Conservation (phyloP, 2,797 vertebrate genomes). For the Clamator glandarius region DNA sequence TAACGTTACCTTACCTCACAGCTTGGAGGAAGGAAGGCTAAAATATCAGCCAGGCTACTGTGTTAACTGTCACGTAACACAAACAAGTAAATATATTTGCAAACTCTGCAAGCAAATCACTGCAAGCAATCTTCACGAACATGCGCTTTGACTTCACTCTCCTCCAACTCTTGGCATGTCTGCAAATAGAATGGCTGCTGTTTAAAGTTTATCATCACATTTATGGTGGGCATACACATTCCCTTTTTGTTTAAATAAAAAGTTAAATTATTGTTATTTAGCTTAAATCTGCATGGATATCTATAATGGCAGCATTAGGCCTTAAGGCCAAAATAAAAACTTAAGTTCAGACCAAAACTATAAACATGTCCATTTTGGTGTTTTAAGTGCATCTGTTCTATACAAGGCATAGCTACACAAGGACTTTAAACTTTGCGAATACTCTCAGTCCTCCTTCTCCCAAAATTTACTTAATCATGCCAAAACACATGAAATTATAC, state of each 20-base stretch:
- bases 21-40: background rate
- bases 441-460: background rate
- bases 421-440: background rate
- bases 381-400: background rate
- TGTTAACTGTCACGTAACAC: constrained; percentile 24
- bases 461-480: background rate
- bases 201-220: background rate
- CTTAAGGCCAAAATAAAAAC: background rate
- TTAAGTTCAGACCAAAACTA: background rate
- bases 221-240: background rate
- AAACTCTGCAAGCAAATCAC: constrained; percentile 20
- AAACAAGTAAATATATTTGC: constrained; percentile 29
- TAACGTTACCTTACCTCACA: background rate
- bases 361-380: background rate
- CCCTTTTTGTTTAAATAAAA: background rate
- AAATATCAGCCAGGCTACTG: background rate
- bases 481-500: background rate
- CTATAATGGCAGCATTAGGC: background rate
- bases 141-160: background rate
- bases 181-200: background rate
- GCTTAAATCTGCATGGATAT: background rate
- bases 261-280: background rate
- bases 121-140: constrained; percentile 8
- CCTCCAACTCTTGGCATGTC: background rate
- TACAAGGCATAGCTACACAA: background rate